Percentiles rank a stretch among this genome's conserved stretches.
phyloP scores from a whole-genome alignment of 2,888 invertebrate genomes.

The Platerodrilus igneus region DNA sequence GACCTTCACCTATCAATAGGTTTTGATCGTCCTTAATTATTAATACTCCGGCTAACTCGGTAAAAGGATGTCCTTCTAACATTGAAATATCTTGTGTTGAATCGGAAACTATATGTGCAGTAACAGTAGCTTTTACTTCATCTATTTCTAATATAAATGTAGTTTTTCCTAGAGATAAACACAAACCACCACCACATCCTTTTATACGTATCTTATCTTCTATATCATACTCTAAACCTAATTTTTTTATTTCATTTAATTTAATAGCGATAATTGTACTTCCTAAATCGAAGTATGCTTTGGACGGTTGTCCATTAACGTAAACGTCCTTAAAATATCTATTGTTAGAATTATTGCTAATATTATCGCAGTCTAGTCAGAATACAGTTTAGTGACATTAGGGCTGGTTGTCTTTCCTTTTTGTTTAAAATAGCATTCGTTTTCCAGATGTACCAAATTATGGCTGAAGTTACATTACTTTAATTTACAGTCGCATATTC shows the following conservation, averaged over 20 bases:
- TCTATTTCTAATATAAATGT: slow-evolving; percentile 8
- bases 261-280: neutral
- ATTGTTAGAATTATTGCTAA: too few species aligned
- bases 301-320: too few species aligned
- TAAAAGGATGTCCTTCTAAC: slow-evolving; percentile 17
- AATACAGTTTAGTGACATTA: too few species aligned
- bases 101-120: slow-evolving; percentile 12
- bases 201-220: neutral
- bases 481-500: too few species aligned
- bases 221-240: neutral
- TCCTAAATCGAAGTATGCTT: neutral
- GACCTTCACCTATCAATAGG: neutral
- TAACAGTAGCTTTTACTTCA: slow-evolving; percentile 6
- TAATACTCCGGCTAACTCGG: slow-evolving; percentile 11
- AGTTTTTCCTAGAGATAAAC: neutral
- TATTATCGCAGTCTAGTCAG: too few species aligned
- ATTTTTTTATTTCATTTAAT: neutral
- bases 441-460: too few species aligned
- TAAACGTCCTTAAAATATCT: too few species aligned
- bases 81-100: slow-evolving; percentile 9
- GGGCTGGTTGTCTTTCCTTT: too few species aligned
- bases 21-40: slow-evolving; percentile 5
- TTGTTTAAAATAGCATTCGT: too few species aligned
- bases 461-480: too few species aligned
- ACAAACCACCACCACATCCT: neutral